Evolutionary conservation across 2,113 vertebrate genomes (phyloP), one percentile per base, ranked within the genome.

Genomic region (Tetraodon nigroviridis): DNA sequence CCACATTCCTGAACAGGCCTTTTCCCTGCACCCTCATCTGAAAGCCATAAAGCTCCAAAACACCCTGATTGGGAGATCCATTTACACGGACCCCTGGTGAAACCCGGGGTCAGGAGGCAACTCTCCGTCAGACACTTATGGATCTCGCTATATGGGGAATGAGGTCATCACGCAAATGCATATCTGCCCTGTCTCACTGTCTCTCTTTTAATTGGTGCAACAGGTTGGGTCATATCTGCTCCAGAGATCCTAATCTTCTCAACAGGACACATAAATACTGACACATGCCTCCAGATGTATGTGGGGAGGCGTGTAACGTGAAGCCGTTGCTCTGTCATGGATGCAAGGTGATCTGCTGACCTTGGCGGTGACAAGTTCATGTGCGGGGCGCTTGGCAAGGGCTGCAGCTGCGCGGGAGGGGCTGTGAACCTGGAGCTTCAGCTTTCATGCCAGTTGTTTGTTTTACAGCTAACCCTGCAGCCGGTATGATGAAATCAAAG

Each of bases 211-310:
- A 89, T 84, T 83, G 81, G 61, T 82, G 47, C 6, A 80, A 72
- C 82, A 79, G 66, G 58, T 60, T 21, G 75, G 58, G 60, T 74
- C 76, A 64, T 66, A 65, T 73, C 49, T 49, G 66, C 56, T n/a
- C 48, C 40, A 27, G 18, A 51, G 84, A 85, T 84, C 75, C 72
- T 85, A 80, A 87, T 89, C 81, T 84, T 44, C 70, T 78, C 69
- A 76, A 17, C 51, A n/a, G 40, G 51, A 58, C 52, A 66, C 56
- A 64, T 74, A 78, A 81, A 85, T 71, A 81, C 69, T 78, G 75
- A 84, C 75, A 67, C 51, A 49, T 3, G 5, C 32, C 67, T 65
- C 71, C 55, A 55, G 67, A 75, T 76, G 75, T 67, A 56, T 65
- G n/a, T 1, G 66, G 29, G 49, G 37, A 7, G 56, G 5, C 16